A percentile compares a stretch with the other conserved stretches of the same genome.
phyloP scores from a whole-genome alignment of 2,113 vertebrate genomes.

The Bubo bubo region DNA sequence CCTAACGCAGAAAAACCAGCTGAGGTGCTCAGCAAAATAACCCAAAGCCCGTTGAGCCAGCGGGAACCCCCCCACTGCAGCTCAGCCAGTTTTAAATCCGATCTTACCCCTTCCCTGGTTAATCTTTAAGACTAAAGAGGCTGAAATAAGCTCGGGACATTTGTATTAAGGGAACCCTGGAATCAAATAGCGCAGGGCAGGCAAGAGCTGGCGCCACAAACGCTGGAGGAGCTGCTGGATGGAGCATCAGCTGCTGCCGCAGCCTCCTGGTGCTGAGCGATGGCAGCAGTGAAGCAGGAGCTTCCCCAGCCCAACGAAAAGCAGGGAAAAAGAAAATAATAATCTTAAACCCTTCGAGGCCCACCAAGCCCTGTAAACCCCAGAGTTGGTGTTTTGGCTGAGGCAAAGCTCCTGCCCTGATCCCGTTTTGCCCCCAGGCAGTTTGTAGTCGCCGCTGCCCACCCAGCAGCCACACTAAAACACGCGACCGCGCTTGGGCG shows the following conservation, averaged over 20 bases:
- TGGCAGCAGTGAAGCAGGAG: fast-evolving
- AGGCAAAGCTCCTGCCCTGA: not conserved
- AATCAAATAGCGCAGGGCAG: not conserved
- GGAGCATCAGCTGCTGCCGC: not conserved
- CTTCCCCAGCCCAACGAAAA: not conserved
- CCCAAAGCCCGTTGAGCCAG: fast-evolving
- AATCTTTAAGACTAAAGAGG: not conserved
- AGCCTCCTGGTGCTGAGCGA: fast-evolving
- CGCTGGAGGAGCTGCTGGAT: too few relatives aligned
- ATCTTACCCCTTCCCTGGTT: not conserved
- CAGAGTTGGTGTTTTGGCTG: not conserved
- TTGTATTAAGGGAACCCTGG: not conserved
- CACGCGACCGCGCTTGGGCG: fast-evolving
- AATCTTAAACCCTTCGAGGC: not conserved
- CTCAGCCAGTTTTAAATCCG: not conserved
- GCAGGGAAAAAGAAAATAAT: not conserved
- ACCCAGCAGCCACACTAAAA: not conserved
- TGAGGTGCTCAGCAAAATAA: not conserved
- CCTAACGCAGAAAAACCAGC: not conserved
- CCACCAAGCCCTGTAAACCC: not conserved
- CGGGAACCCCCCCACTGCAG: not conserved
- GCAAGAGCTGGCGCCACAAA: not conserved
- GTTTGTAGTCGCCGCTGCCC: not conserved
- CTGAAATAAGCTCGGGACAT: not conserved
- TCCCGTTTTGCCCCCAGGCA: not conserved